Conservation (phyloP, 2,797 vertebrate genomes). For the Crax fasciolata region DNA sequence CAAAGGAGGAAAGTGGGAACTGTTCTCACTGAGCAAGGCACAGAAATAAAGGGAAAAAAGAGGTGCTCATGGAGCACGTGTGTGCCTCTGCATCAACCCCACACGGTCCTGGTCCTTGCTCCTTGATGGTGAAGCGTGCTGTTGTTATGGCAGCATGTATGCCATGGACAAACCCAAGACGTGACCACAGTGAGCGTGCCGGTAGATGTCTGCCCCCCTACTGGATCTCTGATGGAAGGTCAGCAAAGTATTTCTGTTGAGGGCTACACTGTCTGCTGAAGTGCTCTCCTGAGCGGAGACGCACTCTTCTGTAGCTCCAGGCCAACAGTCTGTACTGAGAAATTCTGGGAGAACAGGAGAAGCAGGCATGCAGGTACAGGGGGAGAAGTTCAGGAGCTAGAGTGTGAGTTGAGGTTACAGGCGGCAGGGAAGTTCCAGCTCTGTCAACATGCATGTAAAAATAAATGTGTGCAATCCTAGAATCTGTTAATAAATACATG, state of each 20-base stretch:
- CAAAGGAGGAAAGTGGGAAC: neutral
- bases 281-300: neutral
- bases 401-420: neutral
- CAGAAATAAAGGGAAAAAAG: neutral
- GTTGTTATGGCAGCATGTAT: rapidly evolving
- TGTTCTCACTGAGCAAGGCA: neutral
- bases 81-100: neutral
- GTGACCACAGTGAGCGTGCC: neutral
- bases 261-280: neutral
- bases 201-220: neutral
- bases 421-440: neutral
- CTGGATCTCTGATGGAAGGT: neutral
- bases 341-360: neutral
- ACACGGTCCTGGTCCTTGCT: neutral
- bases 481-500: neutral
- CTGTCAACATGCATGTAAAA: neutral
- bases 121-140: neutral
- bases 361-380: neutral
- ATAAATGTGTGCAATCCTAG: neutral
- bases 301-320: neutral
- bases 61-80: neutral
- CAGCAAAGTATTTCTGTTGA: neutral
- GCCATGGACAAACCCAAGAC: neutral
- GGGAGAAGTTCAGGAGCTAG: neutral
- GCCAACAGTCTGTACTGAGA: neutral